phyloP scores from a whole-genome alignment of 2,113 vertebrate species.

The Oenanthe oenanthe region DNA sequence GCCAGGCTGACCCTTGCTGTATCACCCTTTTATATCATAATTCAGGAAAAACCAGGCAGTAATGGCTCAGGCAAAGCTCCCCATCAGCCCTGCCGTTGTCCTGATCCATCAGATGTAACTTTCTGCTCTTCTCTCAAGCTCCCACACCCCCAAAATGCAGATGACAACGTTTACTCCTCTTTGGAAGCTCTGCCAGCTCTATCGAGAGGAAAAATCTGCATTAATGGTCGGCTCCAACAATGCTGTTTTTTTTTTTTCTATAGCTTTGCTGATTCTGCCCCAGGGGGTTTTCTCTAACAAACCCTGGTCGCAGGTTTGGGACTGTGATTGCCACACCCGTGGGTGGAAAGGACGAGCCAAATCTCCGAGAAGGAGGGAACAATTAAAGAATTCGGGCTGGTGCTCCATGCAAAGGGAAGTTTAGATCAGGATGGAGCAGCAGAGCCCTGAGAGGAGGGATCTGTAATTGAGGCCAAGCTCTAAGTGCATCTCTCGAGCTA shows the following conservation, averaged over 20 bases:
- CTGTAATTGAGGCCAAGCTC: conserved; percentile 48
- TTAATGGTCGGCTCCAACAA: background rate
- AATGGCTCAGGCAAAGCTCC: background rate
- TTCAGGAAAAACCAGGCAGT: background rate
- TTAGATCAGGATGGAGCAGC: conserved; percentile 26
- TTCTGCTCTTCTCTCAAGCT: background rate
- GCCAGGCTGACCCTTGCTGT: background rate
- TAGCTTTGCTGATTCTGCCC: background rate
- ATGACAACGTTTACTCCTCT: background rate
- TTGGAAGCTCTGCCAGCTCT: background rate
- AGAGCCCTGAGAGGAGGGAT: conserved; percentile 26
- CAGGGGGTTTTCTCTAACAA: conserved; percentile 3
- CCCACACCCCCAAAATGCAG: background rate
- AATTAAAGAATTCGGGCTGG: conserved; percentile 47
- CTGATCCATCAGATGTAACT: background rate
- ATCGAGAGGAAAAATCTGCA: background rate
- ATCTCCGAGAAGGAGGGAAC: conserved; percentile 38
- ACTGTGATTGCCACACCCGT: conserved; percentile 26
- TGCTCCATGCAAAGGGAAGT: conserved; percentile 30
- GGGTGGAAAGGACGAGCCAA: conserved; percentile 24
- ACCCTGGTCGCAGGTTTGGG: background rate
- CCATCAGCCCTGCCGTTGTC: background rate
- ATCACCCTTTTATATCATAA: background rate
- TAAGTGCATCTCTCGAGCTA: conserved; percentile 52
- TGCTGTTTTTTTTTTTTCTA: background rate